Base-by-base conservation (phyloP, 2,113 vertebrate genomes). In the Mesocricetus auratus region DNA sequence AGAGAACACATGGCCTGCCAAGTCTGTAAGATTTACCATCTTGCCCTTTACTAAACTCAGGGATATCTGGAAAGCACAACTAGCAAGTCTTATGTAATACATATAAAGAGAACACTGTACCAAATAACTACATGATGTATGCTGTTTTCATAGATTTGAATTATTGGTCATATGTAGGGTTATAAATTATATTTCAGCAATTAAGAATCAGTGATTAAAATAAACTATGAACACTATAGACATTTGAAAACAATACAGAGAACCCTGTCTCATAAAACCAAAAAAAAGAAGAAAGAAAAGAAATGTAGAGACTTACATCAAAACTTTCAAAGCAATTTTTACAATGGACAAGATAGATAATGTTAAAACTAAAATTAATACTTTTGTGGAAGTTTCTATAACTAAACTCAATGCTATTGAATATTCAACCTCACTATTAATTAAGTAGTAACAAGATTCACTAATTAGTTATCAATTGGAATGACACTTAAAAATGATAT, bases 201-300 rank as follows among this genome's bases (percentile, higher is more conserved):
- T 73, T 89, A 62, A 94, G 66, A 90, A 53, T 90, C 56, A 89
- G 31, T 45, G 68, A 47, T 77, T n/a, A 75, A 83, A 81, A 77
- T 47, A 79, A 62, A 75, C 75, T 89, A 71, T 33, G 83, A 88
- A 42, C 0, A 73, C 4, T 8, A 17, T 16, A 86, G 8, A 74
- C 36, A 16, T 39, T 64, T 94, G 50, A 31, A 92, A 94, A 87
- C 33, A n/a, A n/a, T n/a, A n/a, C n/a, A n/a, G n/a, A n/a, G n/a
- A n/a, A n/a, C n/a, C n/a, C n/a, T n/a, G n/a, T n/a, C n/a, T n/a
- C n/a, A n/a, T n/a, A n/a, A n/a, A n/a, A n/a, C n/a, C n/a, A n/a
- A n/a, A n/a, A n/a, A n/a, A n/a, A n/a, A n/a, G n/a, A n/a, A n/a
- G n/a, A n/a, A n/a, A n/a, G n/a, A n/a, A n/a, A n/a, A n/a, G n/a